These are phyloP conservation scores for Agrotis ipsilon DNA, from an alignment of 2,888 invertebrate genomes.

Conservation along the genomic window DNA sequence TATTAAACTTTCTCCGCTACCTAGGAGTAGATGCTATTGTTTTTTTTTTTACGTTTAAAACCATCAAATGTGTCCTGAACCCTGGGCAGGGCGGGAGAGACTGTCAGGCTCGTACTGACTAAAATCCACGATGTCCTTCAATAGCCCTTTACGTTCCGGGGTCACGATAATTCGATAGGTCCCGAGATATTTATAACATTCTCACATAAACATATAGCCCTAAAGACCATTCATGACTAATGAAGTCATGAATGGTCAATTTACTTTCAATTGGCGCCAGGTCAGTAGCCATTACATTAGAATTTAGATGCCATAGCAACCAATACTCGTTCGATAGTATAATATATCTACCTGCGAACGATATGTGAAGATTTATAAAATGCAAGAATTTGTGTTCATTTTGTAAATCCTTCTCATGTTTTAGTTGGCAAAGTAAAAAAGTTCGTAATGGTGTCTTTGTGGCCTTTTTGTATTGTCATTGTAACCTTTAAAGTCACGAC, in stretches of 20 bases:
- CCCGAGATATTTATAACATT: no score
- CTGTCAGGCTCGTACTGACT: no score
- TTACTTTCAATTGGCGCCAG: background rate
- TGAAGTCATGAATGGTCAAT: conserved; percentile 8
- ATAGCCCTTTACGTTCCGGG: no score
- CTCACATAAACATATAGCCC: no score
- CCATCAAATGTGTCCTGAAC: no score
- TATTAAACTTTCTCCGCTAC: no score
- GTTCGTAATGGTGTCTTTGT: background rate
- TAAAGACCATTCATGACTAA: no score
- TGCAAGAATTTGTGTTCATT: background rate
- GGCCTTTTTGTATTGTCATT: background rate
- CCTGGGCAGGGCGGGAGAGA: no score
- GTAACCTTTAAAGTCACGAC: conserved; percentile 5
- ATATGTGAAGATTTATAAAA: background rate
- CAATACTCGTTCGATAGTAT: background rate
- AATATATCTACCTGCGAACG: background rate
- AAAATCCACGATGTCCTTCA: no score
- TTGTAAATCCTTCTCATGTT: background rate
- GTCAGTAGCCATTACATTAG: background rate
- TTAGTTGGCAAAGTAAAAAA: conserved; percentile 4
- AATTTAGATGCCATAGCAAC: conserved; percentile 21
- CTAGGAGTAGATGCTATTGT: no score
- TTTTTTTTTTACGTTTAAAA: no score
- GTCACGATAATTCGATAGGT: no score